Conservation (phyloP, 2,113 vertebrate genomes). For the Alethe castanea region DNA sequence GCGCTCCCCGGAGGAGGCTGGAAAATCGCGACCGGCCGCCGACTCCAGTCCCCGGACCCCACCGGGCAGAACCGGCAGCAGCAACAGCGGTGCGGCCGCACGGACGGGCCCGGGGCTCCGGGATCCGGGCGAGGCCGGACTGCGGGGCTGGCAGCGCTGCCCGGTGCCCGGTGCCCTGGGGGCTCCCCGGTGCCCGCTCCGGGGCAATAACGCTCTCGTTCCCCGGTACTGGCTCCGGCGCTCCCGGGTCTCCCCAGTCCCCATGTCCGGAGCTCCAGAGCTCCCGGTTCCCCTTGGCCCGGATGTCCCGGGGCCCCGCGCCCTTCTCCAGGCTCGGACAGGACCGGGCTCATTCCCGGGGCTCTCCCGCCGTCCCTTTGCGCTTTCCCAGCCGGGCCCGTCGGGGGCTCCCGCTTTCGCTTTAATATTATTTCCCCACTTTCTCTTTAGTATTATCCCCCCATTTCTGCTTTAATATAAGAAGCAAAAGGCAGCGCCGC, state of each 20-base stretch:
- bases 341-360: rapidly evolving
- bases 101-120: neutral
- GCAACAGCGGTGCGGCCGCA: neutral
- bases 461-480: neutral
- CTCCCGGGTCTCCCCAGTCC: too few relatives aligned
- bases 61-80: neutral
- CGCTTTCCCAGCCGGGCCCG: neutral
- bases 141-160: neutral
- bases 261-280: neutral
- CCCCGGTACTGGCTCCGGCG: too few relatives aligned
- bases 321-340: neutral
- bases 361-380: neutral
- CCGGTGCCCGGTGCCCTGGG: too few relatives aligned
- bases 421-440: neutral
- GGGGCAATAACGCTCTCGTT: neutral
- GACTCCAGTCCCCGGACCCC: neutral
- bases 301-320: neutral
- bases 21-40: neutral
- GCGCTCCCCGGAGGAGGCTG: neutral
- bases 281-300: neutral
- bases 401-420: neutral
- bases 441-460: neutral
- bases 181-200: neutral
- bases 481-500: neutral
- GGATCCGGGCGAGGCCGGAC: too few relatives aligned